phyloP scores from a whole-genome alignment of 2,888 invertebrate species.

The Mylabris sibirica region DNA sequence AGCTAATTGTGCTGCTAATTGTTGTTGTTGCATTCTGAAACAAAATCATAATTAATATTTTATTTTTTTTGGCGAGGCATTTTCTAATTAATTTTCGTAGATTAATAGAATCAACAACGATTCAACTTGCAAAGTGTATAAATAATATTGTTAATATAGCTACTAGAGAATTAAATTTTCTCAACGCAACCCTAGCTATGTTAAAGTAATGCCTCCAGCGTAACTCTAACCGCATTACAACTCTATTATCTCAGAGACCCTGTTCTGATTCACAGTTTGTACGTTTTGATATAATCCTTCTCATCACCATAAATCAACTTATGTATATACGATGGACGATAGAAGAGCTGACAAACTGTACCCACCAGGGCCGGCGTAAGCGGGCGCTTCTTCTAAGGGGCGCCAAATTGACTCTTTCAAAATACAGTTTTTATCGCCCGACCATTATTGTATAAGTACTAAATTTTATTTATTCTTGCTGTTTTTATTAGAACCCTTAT shows the following conservation, averaged over 20 bases:
- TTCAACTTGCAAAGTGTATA: conserved; percentile 31
- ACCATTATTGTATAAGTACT: no score
- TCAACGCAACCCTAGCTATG: conserved; percentile 36
- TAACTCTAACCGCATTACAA: conserved; percentile 53
- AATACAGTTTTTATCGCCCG: no score
- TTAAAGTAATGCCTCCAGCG: conserved; percentile 45
- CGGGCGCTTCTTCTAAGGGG: no score
- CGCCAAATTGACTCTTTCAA: no score
- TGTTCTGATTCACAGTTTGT: conserved; percentile 37
- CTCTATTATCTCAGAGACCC: conserved; percentile 52
- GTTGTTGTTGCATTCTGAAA: conserved; percentile 62
- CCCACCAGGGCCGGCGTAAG: no score
- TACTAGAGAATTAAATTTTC: conserved; percentile 44
- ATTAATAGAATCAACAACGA: conserved; percentile 2
- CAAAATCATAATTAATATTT: conserved; percentile 35
- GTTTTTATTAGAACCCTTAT: no score
- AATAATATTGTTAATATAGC: conserved; percentile 41
- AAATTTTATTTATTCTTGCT: no score
- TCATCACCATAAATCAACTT: conserved; percentile 39
- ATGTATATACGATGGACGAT: neutral
- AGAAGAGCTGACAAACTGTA: neutral
- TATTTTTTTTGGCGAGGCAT: no score
- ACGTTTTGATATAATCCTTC: conserved; percentile 44
- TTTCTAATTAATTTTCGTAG: neutral
- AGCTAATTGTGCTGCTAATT: conserved; percentile 59